These are phyloP conservation scores for Brachylomia viminalis DNA, from an alignment of 2,888 invertebrate species.

Conservation along the genomic window DNA sequence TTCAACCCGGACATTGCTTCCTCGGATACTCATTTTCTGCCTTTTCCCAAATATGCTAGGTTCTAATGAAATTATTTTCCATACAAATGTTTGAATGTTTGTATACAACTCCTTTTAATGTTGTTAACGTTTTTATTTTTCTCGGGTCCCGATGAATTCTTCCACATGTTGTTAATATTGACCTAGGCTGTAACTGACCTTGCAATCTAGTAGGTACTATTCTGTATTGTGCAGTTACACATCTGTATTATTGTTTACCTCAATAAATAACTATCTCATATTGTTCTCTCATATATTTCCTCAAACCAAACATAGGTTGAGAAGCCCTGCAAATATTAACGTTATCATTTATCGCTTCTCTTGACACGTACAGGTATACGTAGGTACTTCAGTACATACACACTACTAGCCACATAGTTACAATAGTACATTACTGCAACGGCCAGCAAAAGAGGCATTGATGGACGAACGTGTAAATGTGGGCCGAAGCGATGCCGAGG, in stretches of 20 bases:
- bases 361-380: conserved; percentile 20
- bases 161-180: not conserved
- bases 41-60: not conserved
- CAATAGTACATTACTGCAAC: no score
- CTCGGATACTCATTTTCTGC: not conserved
- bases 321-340: conserved; percentile 42
- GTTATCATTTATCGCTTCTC: conserved; percentile 41
- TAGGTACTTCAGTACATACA: conserved; percentile 7
- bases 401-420: not conserved
- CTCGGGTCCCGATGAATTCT: not conserved
- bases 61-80: not conserved
- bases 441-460: no score
- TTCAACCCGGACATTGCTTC: not conserved
- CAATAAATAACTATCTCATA: conserved; percentile 27
- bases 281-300: conserved; percentile 38
- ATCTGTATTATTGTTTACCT: conserved; percentile 25
- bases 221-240: conserved; percentile 7
- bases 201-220: not conserved
- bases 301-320: conserved; percentile 43
- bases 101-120: not conserved
- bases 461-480: no score
- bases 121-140: not conserved
- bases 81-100: not conserved
- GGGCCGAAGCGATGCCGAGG: no score
- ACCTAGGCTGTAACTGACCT: conserved; percentile 16